These are phyloP conservation scores for Pseudorhiza aurosa DNA, from an alignment of 30 jellyfish, hydroid and myxozoan species.

Conservation along the genomic window DNA sequence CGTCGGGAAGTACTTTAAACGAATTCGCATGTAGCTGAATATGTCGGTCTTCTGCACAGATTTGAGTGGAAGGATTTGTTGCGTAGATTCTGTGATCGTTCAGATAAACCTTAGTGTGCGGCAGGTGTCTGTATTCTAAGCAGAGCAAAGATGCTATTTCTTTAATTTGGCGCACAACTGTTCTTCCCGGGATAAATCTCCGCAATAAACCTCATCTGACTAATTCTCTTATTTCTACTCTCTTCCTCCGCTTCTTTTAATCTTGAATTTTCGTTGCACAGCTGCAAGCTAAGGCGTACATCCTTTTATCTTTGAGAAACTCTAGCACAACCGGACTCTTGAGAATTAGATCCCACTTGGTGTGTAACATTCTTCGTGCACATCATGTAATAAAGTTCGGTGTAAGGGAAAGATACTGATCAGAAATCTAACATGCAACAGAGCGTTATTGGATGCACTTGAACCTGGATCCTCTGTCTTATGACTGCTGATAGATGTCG, in stretches of 20 bases:
- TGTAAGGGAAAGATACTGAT: too few species aligned
- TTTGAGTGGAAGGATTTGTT: not conserved
- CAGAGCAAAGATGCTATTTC: not conserved
- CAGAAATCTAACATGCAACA: too few species aligned
- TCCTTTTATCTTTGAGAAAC: too few species aligned
- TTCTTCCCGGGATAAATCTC: not conserved
- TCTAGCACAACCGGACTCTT: too few species aligned
- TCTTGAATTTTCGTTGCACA: not conserved
- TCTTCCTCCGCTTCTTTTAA: not conserved
- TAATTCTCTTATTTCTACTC: not conserved
- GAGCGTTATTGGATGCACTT: too few species aligned
- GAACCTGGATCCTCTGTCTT: too few species aligned
- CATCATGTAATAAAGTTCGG: too few species aligned
- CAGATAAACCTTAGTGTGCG: not conserved
- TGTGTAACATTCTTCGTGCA: too few species aligned
- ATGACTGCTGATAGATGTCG: too few species aligned
- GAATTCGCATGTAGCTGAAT: not conserved
- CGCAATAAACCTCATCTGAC: not conserved
- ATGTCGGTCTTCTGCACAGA: not conserved
- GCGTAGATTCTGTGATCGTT: not conserved
- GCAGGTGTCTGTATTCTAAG: constrained; percentile 1
- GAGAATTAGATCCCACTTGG: too few species aligned
- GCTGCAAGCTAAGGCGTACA: too few species aligned
- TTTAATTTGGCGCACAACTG: not conserved
- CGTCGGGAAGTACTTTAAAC: not conserved